phyloP scores from a whole-genome alignment of 2,888 invertebrate genomes.

The Noctua janthina region DNA sequence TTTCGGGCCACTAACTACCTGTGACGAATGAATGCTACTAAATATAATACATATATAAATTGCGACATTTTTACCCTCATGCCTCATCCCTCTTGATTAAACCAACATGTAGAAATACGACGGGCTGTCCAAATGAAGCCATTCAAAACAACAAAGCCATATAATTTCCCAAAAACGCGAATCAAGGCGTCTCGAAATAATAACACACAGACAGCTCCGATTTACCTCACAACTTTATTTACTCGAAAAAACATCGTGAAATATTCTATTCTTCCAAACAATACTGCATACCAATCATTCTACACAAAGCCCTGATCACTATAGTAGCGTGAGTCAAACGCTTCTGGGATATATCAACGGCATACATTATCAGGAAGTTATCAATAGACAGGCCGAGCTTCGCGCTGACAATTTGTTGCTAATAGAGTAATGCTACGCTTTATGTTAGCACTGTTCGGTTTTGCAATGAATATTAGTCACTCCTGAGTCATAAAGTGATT shows the following conservation, averaged over 20 bases:
- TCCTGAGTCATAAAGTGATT: not conserved
- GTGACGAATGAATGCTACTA: not conserved
- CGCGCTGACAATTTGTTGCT: slow-evolving; percentile 37
- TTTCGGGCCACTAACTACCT: not conserved
- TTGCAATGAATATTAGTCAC: not conserved
- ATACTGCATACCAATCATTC: slow-evolving; percentile 34
- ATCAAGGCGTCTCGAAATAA: not conserved
- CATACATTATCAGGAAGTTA: slow-evolving; percentile 45
- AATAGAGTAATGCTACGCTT: not conserved
- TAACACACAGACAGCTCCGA: not conserved
- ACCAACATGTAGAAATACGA: not conserved
- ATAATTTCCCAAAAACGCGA: not conserved
- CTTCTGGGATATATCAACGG: slow-evolving; percentile 55
- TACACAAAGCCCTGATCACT: slow-evolving; percentile 47
- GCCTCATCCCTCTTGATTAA: not conserved
- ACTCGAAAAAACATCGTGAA: slow-evolving; percentile 9
- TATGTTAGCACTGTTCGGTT: slow-evolving; percentile 2
- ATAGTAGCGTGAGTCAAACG: slow-evolving; percentile 49
- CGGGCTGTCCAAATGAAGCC: not conserved
- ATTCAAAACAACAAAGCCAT: too few relatives aligned
- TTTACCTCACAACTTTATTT: not conserved
- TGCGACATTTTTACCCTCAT: not conserved
- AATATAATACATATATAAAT: not conserved
- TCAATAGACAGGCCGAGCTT: slow-evolving; percentile 29
- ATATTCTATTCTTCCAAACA: slow-evolving; percentile 30